Evolutionary conservation across 2,113 vertebrate genomes (phyloP).

Genomic region (Anolis sagrei): DNA sequence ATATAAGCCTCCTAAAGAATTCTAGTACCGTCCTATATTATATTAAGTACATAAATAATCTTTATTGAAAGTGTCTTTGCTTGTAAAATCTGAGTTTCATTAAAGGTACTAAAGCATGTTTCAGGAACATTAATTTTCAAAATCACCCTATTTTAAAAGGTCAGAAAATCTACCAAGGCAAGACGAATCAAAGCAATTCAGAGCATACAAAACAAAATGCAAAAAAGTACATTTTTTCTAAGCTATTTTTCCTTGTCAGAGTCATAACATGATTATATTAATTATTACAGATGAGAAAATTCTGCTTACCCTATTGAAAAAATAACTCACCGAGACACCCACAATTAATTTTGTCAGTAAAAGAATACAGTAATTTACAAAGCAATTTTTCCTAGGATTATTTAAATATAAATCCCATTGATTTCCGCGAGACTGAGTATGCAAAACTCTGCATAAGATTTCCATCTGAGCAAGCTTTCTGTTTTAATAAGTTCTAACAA

Average conservation of each 20-base stretch:
- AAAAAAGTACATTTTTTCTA: background rate
- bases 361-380: background rate
- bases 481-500: conserved; percentile 92
- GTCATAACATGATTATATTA: too few relatives aligned
- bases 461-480: conserved; percentile 79
- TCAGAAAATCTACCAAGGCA: conserved; percentile 9
- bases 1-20: too few relatives aligned
- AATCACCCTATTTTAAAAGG: background rate
- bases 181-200: conserved; percentile 32
- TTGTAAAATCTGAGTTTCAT: too few relatives aligned
- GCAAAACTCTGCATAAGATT: too few relatives aligned
- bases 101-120: background rate
- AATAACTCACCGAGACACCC: background rate
- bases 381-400: background rate
- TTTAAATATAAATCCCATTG: too few relatives aligned
- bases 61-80: too few relatives aligned
- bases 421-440: background rate
- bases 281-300: background rate
- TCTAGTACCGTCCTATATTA: too few relatives aligned
- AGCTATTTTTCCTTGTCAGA: background rate
- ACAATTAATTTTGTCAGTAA: conserved; percentile 36
- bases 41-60: too few relatives aligned
- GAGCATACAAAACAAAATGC: background rate
- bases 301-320: background rate
- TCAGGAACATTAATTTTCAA: background rate